These are phyloP conservation scores for Notothenia coriiceps DNA, from an alignment of 2,113 vertebrate species.

Conservation along the genomic window DNA sequence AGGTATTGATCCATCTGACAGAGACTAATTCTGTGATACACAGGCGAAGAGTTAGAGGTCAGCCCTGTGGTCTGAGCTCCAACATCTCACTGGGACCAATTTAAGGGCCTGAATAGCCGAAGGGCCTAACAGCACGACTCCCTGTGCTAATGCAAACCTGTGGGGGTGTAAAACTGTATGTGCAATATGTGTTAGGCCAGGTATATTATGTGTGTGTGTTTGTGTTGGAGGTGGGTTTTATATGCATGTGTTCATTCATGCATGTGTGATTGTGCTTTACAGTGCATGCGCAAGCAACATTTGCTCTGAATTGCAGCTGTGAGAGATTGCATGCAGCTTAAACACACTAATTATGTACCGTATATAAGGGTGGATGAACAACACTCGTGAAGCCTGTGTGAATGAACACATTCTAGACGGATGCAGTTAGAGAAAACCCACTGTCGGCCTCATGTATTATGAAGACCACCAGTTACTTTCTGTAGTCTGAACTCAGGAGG, in stretches of 20 bases:
- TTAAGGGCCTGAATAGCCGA: slow-evolving; percentile 62
- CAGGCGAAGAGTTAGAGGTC: slow-evolving; percentile 57
- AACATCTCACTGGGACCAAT: slow-evolving; percentile 81
- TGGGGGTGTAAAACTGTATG: slow-evolving; percentile 4
- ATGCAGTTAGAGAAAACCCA: slow-evolving; percentile 39
- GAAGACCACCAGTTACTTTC: slow-evolving; percentile 10
- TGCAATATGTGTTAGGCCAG: slow-evolving; percentile 1
- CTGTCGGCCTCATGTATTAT: slow-evolving; percentile 35
- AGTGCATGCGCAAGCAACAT: slow-evolving; percentile 49
- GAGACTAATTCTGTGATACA: slow-evolving; percentile 52
- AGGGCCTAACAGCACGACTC: slow-evolving; percentile 25
- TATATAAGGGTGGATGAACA: slow-evolving; percentile 21
- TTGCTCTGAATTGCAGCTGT: slow-evolving; percentile 18
- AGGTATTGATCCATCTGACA: slow-evolving; percentile 55
- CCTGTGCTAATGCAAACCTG: slow-evolving; percentile 10
- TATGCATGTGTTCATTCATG: slow-evolving; percentile 29
- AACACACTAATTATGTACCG: slow-evolving; percentile 24
- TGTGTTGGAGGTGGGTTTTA: background rate
- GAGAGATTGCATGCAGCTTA: slow-evolving; percentile 42
- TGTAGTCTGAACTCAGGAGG: slow-evolving; percentile 22
- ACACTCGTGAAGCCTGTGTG: slow-evolving; percentile 21
- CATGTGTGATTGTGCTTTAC: slow-evolving; percentile 27
- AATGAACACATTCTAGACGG: slow-evolving; percentile 33
- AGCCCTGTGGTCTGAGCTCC: slow-evolving; percentile 41
- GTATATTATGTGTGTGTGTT: slow-evolving; percentile 6